phyloP scores from a whole-genome alignment of 2,888 invertebrate species.

The Xanthorhoe designata region DNA sequence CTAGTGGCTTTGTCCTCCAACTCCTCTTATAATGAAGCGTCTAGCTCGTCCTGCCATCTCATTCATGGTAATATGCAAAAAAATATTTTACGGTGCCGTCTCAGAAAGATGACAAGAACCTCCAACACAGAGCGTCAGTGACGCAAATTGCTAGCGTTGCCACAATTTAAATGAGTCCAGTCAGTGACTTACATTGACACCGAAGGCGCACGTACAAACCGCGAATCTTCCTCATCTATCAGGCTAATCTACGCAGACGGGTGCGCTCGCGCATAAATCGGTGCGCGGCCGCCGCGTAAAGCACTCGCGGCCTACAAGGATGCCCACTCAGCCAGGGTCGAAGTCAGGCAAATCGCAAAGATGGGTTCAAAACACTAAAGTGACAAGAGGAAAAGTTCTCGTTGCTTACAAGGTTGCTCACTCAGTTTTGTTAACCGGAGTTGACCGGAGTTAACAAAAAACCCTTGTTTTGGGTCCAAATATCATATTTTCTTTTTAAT shows the following conservation, averaged over 20 bases:
- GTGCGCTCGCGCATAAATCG: constrained; percentile 64
- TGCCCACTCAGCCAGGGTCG: constrained; percentile 57
- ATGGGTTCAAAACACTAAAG: neutral
- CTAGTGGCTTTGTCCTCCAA: no score
- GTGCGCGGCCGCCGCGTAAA: constrained; percentile 60
- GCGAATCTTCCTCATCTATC: constrained; percentile 57
- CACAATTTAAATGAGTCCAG: constrained; percentile 4
- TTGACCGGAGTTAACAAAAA: no score
- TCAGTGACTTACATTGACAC: constrained; percentile 29
- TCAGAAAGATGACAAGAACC: neutral
- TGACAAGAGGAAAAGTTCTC: no score
- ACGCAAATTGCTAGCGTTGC: neutral
- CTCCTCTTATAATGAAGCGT: no score
- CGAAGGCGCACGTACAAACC: constrained; percentile 36
- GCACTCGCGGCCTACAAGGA: constrained; percentile 51
- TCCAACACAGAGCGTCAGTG: neutral
- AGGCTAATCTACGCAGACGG: constrained; percentile 64
- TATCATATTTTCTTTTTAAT: no score
- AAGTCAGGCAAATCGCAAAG: neutral
- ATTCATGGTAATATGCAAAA: no score
- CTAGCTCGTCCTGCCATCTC: no score
- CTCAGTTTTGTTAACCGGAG: no score
- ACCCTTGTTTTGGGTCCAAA: no score
- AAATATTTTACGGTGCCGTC: no score
- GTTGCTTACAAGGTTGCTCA: no score